Evolutionary conservation across 2,797 vertebrate genomes (phyloP).

Genomic region (Cirrhinus molitorella): DNA sequence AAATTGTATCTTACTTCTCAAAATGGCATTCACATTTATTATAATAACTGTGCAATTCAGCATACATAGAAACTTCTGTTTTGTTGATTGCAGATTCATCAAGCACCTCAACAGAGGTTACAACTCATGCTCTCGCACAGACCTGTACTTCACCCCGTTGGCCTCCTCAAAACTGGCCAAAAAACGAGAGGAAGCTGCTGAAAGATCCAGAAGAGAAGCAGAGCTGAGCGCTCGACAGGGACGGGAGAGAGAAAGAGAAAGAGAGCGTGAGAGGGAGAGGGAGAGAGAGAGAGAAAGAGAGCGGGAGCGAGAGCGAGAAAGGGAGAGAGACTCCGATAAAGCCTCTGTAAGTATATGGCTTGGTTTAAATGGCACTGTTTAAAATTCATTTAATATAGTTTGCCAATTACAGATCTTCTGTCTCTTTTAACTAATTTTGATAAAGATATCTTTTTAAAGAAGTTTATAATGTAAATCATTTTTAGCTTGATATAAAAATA

Average conservation of each 20-base stretch:
- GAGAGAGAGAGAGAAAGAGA: slow-evolving; percentile 89
- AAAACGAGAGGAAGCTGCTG: slow-evolving; percentile 93
- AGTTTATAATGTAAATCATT: background rate
- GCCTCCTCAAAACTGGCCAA: slow-evolving; percentile 95
- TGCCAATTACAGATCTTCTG: background rate
- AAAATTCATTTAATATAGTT: background rate
- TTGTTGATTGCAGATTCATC: slow-evolving; percentile 85
- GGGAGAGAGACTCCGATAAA: slow-evolving; percentile 87
- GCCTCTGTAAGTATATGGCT: slow-evolving; percentile 85
- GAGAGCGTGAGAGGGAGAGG: slow-evolving; percentile 87
- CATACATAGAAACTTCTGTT: background rate
- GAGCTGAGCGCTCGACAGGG: slow-evolving; percentile 94
- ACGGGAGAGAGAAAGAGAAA: slow-evolving; percentile 90
- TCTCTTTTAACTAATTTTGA: background rate
- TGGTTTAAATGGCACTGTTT: too few relatives aligned
- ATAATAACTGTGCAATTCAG: background rate
- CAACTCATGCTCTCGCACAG: slow-evolving; percentile 94
- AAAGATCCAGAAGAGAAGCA: slow-evolving; percentile 90
- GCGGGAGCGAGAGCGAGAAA: slow-evolving; percentile 84
- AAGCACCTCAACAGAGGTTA: slow-evolving; percentile 96
- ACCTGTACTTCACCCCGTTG: slow-evolving; percentile 95
- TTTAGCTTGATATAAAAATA: too few relatives aligned
- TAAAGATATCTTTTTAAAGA: background rate
- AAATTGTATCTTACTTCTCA: too few relatives aligned
- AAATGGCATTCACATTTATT: background rate